phyloP scores from a whole-genome alignment of 2,113 vertebrate species.

The Pseudopipra pipra region DNA sequence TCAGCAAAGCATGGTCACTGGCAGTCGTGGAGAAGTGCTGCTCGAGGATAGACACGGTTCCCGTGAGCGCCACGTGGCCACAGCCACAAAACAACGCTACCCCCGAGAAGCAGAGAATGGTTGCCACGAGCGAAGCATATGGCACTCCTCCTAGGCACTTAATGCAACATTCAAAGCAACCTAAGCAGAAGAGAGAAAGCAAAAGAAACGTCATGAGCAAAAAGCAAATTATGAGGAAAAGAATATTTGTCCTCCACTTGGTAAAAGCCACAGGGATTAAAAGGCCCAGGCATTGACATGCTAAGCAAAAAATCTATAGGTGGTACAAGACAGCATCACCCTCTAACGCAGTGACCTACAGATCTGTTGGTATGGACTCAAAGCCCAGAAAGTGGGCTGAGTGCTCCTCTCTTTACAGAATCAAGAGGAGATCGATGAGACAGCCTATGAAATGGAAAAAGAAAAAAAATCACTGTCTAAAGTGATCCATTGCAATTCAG shows the following conservation, averaged over 20 bases:
- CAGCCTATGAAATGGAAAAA: conserved; percentile 47
- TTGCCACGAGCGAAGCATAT: conserved; percentile 96
- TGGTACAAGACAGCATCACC: conserved; percentile 37
- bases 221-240: conserved; percentile 38
- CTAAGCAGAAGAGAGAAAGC: conserved; percentile 72
- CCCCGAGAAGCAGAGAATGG: conserved; percentile 97
- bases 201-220: conserved; percentile 2
- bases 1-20: conserved; percentile 88
- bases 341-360: conserved; percentile 38
- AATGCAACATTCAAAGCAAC: conserved; percentile 99
- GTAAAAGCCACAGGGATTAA: conserved; percentile 15
- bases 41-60: conserved; percentile 90
- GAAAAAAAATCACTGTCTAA: background rate
- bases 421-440: background rate
- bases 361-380: background rate
- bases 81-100: conserved; percentile 97
- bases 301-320: conserved; percentile 49
- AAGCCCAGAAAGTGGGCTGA: conserved; percentile 17
- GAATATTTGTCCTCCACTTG: background rate
- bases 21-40: conserved; percentile 88
- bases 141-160: conserved; percentile 98
- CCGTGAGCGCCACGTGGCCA: conserved; percentile 91
- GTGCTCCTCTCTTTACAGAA: conserved; percentile 15
- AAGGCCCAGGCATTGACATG: conserved; percentile 1
- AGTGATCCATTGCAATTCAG: background rate